A percentile compares a stretch with the other conserved stretches of the same genome.
These are phyloP conservation scores for Esperia sulphurella DNA, from an alignment of 2,888 invertebrate species.

Conservation along the genomic window DNA sequence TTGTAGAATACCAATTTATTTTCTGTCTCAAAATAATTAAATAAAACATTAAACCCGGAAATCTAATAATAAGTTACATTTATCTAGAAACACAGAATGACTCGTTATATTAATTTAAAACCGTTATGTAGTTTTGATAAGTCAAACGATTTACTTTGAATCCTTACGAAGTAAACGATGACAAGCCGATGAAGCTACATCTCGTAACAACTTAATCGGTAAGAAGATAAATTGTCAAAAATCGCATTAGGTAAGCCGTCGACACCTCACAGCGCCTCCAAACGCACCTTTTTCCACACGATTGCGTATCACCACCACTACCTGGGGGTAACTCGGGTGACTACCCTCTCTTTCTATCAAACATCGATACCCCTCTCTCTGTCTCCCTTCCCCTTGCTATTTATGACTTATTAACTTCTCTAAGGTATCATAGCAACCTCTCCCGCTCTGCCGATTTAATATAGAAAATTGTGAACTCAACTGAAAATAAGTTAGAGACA, in stretches of 20 bases:
- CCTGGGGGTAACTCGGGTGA: slow-evolving; percentile 46
- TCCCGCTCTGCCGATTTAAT: slow-evolving; percentile 67
- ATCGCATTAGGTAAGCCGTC: slow-evolving; percentile 43
- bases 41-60: too few relatives aligned
- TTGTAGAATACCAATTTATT: too few relatives aligned
- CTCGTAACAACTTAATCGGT: slow-evolving; percentile 8
- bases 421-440: slow-evolving; percentile 76
- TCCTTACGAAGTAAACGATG: too few relatives aligned
- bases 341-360: slow-evolving; percentile 37
- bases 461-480: slow-evolving; percentile 74
- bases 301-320: slow-evolving; percentile 66
- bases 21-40: too few relatives aligned
- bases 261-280: slow-evolving; percentile 61
- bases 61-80: too few relatives aligned
- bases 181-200: not conserved
- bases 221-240: slow-evolving; percentile 26
- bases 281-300: slow-evolving; percentile 74
- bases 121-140: too few relatives aligned
- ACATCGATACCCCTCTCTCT: slow-evolving; percentile 24
- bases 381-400: slow-evolving; percentile 55
- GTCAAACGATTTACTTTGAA: too few relatives aligned
- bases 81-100: too few relatives aligned
- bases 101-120: too few relatives aligned
- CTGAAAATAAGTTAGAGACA: slow-evolving; percentile 54
- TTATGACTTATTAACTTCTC: slow-evolving; percentile 79